phyloP scores from a whole-genome alignment of 2,113 vertebrate species.

The Zapus hudsonius region DNA sequence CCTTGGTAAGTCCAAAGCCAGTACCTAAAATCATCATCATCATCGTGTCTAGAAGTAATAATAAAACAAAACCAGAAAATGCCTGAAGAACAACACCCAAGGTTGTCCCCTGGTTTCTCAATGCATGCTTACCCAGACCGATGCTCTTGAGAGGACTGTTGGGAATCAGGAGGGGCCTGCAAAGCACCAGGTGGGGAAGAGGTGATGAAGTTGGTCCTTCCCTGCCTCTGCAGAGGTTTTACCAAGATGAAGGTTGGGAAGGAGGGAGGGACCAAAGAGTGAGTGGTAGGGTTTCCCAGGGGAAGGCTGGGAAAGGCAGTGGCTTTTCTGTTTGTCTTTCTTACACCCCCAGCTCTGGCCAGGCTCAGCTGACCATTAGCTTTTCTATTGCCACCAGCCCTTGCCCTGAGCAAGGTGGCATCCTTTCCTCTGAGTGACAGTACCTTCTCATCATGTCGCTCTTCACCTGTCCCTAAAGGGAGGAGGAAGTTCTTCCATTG shows the following conservation, averaged over 20 bases:
- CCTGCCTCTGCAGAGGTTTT: neutral
- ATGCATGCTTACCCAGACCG: no score
- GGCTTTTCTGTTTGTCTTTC: neutral
- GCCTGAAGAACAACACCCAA: no score
- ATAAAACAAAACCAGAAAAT: no score
- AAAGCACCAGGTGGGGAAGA: neutral
- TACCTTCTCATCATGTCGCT: neutral
- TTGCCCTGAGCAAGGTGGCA: neutral
- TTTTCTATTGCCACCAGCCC: neutral
- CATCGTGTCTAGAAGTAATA: no score
- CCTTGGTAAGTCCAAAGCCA: no score
- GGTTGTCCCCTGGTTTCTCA: no score
- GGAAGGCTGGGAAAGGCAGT: neutral
- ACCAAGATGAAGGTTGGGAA: neutral
- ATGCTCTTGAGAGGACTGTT: no score
- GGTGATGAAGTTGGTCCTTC: neutral
- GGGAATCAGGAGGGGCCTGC: neutral
- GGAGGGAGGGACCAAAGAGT: neutral
- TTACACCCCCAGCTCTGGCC: fast-evolving
- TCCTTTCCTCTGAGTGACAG: neutral
- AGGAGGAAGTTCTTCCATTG: slow-evolving; percentile 5
- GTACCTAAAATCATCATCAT: no score
- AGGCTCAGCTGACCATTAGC: neutral
- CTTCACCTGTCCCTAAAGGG: neutral
- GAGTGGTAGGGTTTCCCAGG: neutral